Evolutionary conservation across 2,888 invertebrate genomes (phyloP).

Genomic region (Melikaiella ostensackeni): DNA sequence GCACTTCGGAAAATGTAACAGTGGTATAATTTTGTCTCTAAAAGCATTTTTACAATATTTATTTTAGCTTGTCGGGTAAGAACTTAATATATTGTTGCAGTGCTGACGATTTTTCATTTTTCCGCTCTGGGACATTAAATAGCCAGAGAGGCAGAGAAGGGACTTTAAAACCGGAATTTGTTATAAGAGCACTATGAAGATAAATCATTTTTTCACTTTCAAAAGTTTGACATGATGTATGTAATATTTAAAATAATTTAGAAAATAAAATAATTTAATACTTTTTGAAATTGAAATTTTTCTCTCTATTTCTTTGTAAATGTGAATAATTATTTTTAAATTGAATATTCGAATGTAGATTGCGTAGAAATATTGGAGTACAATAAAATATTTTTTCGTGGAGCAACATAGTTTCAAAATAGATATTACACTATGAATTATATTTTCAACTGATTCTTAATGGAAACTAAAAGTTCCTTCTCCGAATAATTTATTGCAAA

Average conservation of each 20-base stretch:
- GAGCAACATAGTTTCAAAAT: too few species aligned
- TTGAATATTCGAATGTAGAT: too few species aligned
- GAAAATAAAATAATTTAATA: background rate
- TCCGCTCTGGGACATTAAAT: background rate
- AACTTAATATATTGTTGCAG: background rate
- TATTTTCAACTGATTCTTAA: too few species aligned
- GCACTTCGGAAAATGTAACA: background rate
- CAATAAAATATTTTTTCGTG: too few species aligned
- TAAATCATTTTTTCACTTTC: background rate
- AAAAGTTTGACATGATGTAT: background rate
- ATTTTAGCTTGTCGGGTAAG: background rate
- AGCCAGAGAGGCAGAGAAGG: background rate
- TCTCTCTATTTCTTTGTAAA: background rate
- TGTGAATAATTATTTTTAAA: background rate
- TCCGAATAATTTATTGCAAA: background rate
- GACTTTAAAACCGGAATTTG: background rate
- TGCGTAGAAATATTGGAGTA: too few species aligned
- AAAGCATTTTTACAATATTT: slow-evolving; percentile 2
- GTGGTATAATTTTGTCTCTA: background rate
- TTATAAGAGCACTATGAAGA: background rate
- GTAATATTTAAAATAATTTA: background rate
- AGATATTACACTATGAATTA: too few species aligned
- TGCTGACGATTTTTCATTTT: slow-evolving; percentile 16
- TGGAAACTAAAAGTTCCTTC: background rate
- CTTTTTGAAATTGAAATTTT: background rate